Evolutionary conservation across 1,140 invertebrate species (phyloP), one percentile per base, ranked within the genome.

Genomic region (Orchesella cincta): DNA sequence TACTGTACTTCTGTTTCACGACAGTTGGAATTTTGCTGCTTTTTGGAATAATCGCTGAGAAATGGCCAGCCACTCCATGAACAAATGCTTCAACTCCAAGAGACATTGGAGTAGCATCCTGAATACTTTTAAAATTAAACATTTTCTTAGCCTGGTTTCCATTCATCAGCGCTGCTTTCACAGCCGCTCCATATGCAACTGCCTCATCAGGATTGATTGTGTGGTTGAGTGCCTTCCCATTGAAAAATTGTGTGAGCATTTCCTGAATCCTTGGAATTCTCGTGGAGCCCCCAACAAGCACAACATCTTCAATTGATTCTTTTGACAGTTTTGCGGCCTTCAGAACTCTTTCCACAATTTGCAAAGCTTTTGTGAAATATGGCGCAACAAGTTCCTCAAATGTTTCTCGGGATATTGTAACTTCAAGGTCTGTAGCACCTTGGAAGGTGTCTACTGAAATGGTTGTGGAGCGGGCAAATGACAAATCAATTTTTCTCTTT

Each of bases 341-440:
- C 71, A 89, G 82, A 26, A 89, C 83, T 79, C 90, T 89, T 80
- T 90, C 89, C 14, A 90, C 89, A 33, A 89, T 89, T 36, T 89
- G 88, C 76, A 90, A 77, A 16, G 89, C 89, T 20, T 86, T 87
- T 82, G 90, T 23, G 46, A 75, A 75, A 18, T 23, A 18, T 83
- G 87, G 2, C 20, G 3, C 71, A 39, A 36, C 39, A 31, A 73
- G 8, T 23, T 73, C 35, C n/a, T 73, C 39, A 46, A 73, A 73
- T 23, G 35, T 46, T 5, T 73, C 71, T 29, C 71, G 34, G 35
- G 71, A 96, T 82, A 98, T 95, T 33, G 91, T 94, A 0, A 95
- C 96, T 86, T 98, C 97, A 88, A 97, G 98, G 84, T 98, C 97
- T 80, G 96, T 93, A 75, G 96, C 96, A 85, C 98, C 96, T 83